phyloP scores from a whole-genome alignment of 2,888 invertebrate species.

The Balanococcus diminutus region DNA sequence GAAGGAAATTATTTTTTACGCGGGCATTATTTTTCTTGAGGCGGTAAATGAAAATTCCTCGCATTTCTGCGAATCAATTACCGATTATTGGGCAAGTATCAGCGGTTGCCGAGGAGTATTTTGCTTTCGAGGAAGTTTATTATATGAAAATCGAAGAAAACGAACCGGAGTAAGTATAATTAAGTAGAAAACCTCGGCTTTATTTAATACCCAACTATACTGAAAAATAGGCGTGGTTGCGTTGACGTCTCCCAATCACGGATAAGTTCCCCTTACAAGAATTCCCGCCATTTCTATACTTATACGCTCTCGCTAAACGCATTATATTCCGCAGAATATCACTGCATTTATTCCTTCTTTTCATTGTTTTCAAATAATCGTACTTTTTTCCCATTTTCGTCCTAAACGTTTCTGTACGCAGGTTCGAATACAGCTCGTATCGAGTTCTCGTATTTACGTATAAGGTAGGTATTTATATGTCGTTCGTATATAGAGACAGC shows the following conservation, averaged over 20 bases:
- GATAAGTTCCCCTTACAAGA: conserved; percentile 49
- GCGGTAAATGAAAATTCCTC: conserved; percentile 37
- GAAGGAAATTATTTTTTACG: conserved; percentile 39
- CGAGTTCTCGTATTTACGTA: no score
- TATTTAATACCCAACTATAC: conserved; percentile 45
- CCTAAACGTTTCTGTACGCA: neutral
- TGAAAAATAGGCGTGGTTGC: conserved; percentile 51
- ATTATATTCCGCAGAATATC: conserved; percentile 31
- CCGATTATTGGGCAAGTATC: conserved; percentile 36
- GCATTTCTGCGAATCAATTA: conserved; percentile 43
- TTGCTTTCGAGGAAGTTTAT: conserved; percentile 43
- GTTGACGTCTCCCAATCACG: conserved; percentile 50
- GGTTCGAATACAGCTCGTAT: neutral
- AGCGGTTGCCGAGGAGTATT: conserved; percentile 36
- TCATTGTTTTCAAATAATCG: conserved; percentile 38
- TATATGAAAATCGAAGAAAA: conserved; percentile 50
- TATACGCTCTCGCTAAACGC: neutral
- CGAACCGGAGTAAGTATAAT: conserved; percentile 49
- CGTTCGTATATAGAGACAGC: no score
- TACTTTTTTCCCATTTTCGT: conserved; percentile 7
- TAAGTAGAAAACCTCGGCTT: conserved; percentile 52
- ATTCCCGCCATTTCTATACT: conserved; percentile 45
- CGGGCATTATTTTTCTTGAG: conserved; percentile 29
- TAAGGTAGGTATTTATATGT: no score
- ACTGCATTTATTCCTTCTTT: conserved; percentile 23